Evolutionary conservation across 2,113 vertebrate species (phyloP), one percentile per base, ranked within the genome.

Genomic region (Malurus elegans): DNA sequence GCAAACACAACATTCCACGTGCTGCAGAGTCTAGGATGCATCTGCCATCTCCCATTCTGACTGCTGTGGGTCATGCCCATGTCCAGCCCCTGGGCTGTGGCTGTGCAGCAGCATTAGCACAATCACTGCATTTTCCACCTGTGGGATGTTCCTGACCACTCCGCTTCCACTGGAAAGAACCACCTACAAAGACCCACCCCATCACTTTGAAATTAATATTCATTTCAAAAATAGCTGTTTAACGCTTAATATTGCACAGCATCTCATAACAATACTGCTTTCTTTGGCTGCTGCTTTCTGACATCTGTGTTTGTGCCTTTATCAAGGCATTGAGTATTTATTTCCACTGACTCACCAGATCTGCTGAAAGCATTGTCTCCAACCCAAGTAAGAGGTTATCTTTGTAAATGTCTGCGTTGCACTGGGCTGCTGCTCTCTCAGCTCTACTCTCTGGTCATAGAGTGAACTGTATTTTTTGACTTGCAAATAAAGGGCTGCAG

Each of bases 301-400:
- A 58, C 86, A 79, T 76, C 82, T 93, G 66, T 81, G 76, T 93
- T 91, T 91, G 57, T 79, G 60, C 29, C 75, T 86, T 91, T 94
- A 88, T 83, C 67, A 54, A 80, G 72, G 24, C 82, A 18, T 4
- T 32, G n/a, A 56, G 44, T 74, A 56, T 85, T 88, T 86, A 51
- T 90, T 96, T 96, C 94, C 90, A 94, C 54, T 96, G 94, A 95
- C 85, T 96, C 93, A 96, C 64, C 74, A 85, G 71, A 54, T 79
- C 78, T 91, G 74, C 78, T 94, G 74, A 82, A 90, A 93, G 40
- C 45, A 25, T 74, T 92, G 67, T 84, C 62, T 86, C 62, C 60
- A 82, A n/a, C 58, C 32, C 88, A 86, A 91, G 38, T 25, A 29
- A 79, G 53, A 93, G 64, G 71, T 92, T 92, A 72, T 92, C 91